Percentiles rank a stretch among this genome's conserved stretches.
These are phyloP conservation scores for Ploceus nigricollis DNA, from an alignment of 2,113 vertebrate genomes.

Conservation along the genomic window DNA sequence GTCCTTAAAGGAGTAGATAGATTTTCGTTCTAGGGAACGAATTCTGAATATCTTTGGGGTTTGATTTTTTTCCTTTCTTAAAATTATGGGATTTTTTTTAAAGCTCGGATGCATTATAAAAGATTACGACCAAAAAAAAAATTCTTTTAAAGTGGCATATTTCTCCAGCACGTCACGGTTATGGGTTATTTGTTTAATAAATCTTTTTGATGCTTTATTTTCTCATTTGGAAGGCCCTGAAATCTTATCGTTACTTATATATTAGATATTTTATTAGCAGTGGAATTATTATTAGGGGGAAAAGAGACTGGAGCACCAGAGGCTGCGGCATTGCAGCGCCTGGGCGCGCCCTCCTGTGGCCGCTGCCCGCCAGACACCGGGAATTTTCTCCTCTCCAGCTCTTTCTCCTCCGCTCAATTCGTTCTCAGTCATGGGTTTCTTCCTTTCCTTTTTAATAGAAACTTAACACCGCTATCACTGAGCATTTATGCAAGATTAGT, in stretches of 20 bases:
- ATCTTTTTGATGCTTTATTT: constrained; percentile 62
- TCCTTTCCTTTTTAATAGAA: not conserved
- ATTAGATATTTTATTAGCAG: constrained; percentile 69
- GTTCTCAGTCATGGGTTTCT: not conserved
- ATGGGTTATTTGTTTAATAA: constrained; percentile 60
- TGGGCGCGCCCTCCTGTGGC: constrained; percentile 78
- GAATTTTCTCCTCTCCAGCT: not conserved
- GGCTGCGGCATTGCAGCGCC: constrained; percentile 40
- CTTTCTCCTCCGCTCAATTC: not conserved
- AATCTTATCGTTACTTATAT: constrained; percentile 66
- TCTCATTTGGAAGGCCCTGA: constrained; percentile 62
- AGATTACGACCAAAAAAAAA: constrained; percentile 25
- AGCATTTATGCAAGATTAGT: not conserved
- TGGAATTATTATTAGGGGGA: constrained; percentile 32
- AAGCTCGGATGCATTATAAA: constrained; percentile 36
- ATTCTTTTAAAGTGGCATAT: constrained; percentile 35
- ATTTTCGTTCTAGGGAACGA: constrained; percentile 12
- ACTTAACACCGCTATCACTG: not conserved
- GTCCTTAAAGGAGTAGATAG: not conserved
- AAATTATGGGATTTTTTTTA: constrained; percentile 37
- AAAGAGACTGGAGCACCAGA: not conserved
- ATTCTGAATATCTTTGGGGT: not conserved
- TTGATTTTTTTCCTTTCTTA: not conserved
- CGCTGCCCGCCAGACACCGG: not conserved
- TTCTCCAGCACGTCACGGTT: constrained; percentile 51